These are phyloP conservation scores for Cyprinodon diabolis DNA, from an alignment of 2,797 vertebrate species.

Conservation along the genomic window DNA sequence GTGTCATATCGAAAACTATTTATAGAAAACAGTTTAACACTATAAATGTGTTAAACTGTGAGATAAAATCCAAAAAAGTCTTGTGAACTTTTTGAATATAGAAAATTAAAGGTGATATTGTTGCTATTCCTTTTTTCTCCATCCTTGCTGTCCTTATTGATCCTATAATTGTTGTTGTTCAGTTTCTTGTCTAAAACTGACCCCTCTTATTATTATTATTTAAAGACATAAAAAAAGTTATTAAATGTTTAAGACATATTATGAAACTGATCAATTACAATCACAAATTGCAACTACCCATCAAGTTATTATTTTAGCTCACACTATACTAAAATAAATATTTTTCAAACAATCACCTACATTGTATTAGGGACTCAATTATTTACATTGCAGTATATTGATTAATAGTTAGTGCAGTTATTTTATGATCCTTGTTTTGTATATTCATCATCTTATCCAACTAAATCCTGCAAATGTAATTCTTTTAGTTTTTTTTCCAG, in stretches of 20 bases:
- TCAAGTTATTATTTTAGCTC: not conserved
- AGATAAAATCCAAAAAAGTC: constrained; percentile 60
- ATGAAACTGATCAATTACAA: not conserved
- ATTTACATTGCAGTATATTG: not conserved
- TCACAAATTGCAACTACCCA: not conserved
- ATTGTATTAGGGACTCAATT: not conserved
- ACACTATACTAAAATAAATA: not conserved
- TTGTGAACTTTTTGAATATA: constrained; percentile 74
- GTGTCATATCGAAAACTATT: constrained; percentile 50
- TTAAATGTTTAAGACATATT: not conserved
- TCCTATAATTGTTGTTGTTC: constrained; percentile 40
- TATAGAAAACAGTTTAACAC: no score
- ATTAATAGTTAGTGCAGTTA: not conserved
- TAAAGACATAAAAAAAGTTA: not conserved
- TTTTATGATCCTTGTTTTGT: not conserved
- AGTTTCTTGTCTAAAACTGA: constrained; percentile 10
- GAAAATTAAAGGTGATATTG: constrained; percentile 72
- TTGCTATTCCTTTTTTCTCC: constrained; percentile 64
- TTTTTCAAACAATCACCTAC: not conserved
- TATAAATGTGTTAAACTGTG: constrained; percentile 66
- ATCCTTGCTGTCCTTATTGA: constrained; percentile 54
- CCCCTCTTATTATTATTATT: not conserved
- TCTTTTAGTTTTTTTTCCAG: not conserved
- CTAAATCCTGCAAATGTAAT: constrained; percentile 4
- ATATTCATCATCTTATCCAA: not conserved